Conservation (phyloP, 1,140 invertebrate genomes). For the Drosophila pruinosa region DNA sequence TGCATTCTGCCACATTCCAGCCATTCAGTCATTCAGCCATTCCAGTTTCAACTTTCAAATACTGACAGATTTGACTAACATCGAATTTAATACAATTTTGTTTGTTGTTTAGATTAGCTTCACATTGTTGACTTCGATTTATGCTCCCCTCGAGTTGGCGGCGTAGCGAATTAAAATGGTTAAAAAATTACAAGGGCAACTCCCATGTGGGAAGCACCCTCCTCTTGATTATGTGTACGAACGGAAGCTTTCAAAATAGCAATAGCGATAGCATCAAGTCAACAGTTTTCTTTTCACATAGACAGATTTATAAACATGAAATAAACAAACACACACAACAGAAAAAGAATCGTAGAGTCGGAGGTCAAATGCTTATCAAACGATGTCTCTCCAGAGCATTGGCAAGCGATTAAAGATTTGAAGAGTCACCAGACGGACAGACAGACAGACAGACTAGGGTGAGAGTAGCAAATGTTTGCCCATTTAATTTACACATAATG, state of each 20-base stretch:
- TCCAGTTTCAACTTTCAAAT: neutral
- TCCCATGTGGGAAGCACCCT: neutral
- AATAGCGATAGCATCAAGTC: constrained; percentile 16
- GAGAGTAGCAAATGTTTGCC: constrained; percentile 9
- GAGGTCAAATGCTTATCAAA: constrained; percentile 71
- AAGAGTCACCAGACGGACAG: constrained; percentile 22
- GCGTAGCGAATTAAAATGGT: neutral
- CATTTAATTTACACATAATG: constrained; percentile 36
- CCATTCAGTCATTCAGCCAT: no score
- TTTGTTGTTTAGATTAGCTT: neutral
- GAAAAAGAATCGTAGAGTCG: constrained; percentile 24
- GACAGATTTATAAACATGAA: constrained; percentile 21
- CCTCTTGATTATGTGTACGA: constrained; percentile 1
- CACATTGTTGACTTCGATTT: neutral
- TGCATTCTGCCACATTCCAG: constrained; percentile 17
- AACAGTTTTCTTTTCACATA: constrained; percentile 27
- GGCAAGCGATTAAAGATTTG: constrained; percentile 73
- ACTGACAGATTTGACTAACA: neutral
- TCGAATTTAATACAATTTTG: neutral
- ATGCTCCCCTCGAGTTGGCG: neutral
- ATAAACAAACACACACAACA: constrained; percentile 34
- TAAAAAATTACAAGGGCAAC: neutral
- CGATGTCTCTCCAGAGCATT: constrained; percentile 68
- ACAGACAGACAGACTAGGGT: neutral
- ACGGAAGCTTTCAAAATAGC: constrained; percentile 34